Conservation (phyloP, 2,113 vertebrate genomes). For the Acanthisitta chloris region DNA sequence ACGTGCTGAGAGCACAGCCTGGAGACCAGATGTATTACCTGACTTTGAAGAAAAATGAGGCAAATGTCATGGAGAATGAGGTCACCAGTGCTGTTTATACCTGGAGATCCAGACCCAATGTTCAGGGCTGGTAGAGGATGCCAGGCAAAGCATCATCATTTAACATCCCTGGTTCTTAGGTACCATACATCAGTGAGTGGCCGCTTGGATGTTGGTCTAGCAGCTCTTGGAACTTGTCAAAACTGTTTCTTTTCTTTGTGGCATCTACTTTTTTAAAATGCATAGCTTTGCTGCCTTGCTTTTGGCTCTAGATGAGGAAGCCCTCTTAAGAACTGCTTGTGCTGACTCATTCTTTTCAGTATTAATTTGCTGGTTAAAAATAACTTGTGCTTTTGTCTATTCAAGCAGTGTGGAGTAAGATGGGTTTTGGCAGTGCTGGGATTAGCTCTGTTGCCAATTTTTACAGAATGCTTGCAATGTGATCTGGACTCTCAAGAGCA, state of each 20-base stretch:
- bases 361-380: slow-evolving; percentile 64
- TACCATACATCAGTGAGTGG: neutral
- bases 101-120: neutral
- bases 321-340: neutral
- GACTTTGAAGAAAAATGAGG: neutral
- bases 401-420: neutral
- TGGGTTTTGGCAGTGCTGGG: neutral
- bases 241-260: neutral
- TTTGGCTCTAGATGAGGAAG: neutral
- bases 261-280: neutral
- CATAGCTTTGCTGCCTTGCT: neutral
- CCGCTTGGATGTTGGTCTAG: neutral
- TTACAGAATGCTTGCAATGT: slow-evolving; percentile 10
- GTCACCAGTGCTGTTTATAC: neutral
- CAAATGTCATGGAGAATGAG: neutral
- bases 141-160: neutral
- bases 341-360: slow-evolving; percentile 22
- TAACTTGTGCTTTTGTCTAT: slow-evolving; percentile 29
- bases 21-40: neutral
- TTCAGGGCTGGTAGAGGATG: neutral
- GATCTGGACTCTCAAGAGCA: neutral
- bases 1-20: neutral
- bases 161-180: neutral
- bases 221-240: neutral
- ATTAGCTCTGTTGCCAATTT: neutral